Conservation (phyloP, 2,797 vertebrate genomes). For the Apogon talboti region DNA sequence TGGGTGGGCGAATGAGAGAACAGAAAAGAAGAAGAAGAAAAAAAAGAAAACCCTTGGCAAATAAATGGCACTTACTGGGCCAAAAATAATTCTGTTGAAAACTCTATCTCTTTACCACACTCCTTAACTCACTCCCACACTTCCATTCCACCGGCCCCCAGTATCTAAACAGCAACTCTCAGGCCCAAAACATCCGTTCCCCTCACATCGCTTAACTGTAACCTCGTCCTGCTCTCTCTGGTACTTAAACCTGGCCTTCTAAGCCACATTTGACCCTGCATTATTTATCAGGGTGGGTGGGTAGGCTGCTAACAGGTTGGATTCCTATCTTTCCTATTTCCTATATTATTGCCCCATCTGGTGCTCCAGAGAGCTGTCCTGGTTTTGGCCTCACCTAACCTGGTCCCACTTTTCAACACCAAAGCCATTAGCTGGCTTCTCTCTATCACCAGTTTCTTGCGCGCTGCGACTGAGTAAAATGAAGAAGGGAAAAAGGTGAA, state of each 20-base stretch:
- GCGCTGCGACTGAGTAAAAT: constrained; percentile 40
- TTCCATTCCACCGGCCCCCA: constrained; percentile 10
- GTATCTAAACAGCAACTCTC: constrained; percentile 35
- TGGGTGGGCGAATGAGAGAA: constrained; percentile 47
- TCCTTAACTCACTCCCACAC: constrained; percentile 35
- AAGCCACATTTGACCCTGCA: constrained; percentile 60
- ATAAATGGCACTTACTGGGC: constrained; percentile 30
- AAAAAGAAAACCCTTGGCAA: constrained; percentile 32
- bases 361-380: constrained; percentile 49
- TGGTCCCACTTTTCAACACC: constrained; percentile 63
- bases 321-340: constrained; percentile 18
- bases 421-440: constrained; percentile 60
- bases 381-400: constrained; percentile 24
- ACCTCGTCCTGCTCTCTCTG: constrained; percentile 40
- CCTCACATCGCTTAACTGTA: constrained; percentile 36
- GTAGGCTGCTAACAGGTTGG: constrained; percentile 57
- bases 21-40: neutral
- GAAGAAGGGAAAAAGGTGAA: constrained; percentile 30
- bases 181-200: constrained; percentile 49
- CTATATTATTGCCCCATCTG: neutral
- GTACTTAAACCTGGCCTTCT: constrained; percentile 39
- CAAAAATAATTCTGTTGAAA: constrained; percentile 62
- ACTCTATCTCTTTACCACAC: constrained; percentile 24
- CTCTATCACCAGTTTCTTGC: constrained; percentile 46
- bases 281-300: constrained; percentile 65